A percentile compares a stretch with the other conserved stretches of the same genome.
Evolutionary conservation across 2,113 vertebrate species (phyloP).

Genomic region (Syngnathus typhle): DNA sequence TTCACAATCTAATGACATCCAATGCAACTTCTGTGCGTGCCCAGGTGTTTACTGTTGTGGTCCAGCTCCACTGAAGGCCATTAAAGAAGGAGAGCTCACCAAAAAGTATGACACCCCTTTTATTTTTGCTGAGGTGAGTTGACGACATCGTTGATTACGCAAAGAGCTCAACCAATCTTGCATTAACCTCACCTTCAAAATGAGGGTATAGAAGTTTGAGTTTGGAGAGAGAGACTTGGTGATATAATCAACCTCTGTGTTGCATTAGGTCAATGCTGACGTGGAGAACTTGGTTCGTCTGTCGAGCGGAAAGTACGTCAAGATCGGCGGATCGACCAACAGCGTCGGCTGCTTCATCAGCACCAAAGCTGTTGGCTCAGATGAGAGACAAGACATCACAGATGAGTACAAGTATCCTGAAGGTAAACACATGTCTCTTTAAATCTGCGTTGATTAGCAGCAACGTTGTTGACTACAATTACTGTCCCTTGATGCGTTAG

Average conservation of each 20-base stretch:
- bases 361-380: constrained; percentile 81
- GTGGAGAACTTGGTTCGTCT: constrained; percentile 73
- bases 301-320: constrained; percentile 51
- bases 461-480: background rate
- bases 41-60: constrained; percentile 85
- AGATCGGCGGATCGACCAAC: constrained; percentile 53
- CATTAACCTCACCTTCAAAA: background rate
- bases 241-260: background rate
- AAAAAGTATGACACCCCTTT: constrained; percentile 80
- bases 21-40: background rate
- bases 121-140: constrained; percentile 84
- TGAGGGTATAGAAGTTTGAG: background rate
- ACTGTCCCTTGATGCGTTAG: constrained; percentile 51
- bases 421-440: constrained; percentile 59
- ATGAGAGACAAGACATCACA: constrained; percentile 83
- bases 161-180: background rate
- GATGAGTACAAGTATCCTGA: constrained; percentile 85
- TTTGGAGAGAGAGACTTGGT: background rate
- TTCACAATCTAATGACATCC: background rate
- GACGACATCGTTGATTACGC: background rate
- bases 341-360: constrained; percentile 79
- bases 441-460: background rate
- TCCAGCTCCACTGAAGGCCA: constrained; percentile 75
- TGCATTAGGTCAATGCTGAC: constrained; percentile 70
- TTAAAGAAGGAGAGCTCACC: constrained; percentile 80